These are phyloP conservation scores for Pseudomyrmex sp. DNA, from an alignment of 1,140 invertebrate species.

Conservation along the genomic window DNA sequence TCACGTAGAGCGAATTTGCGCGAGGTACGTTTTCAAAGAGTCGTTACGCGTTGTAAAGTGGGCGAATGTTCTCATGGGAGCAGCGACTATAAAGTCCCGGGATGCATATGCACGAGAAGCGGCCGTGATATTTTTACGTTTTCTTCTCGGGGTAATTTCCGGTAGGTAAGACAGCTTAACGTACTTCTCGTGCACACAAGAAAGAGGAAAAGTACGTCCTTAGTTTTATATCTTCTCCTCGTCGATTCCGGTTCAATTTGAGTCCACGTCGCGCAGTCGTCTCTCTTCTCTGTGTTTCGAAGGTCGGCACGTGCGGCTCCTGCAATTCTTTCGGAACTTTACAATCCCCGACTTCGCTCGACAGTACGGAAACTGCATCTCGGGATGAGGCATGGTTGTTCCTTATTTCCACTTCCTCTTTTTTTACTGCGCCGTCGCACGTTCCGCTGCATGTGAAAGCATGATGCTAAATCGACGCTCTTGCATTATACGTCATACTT, in stretches of 20 bases:
- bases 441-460: conserved; percentile 30
- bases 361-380: conserved; percentile 22
- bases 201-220: background rate
- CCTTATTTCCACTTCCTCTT: background rate
- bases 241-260: conserved; percentile 38
- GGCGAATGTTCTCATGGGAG: background rate
- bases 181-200: conserved; percentile 1
- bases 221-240: conserved; percentile 21
- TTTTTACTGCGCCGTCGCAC: conserved; percentile 41
- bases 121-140: conserved; percentile 62
- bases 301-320: conserved; percentile 36
- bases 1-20: conserved; percentile 39
- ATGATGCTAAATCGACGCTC: conserved; percentile 54
- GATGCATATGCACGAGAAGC: conserved; percentile 62
- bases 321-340: conserved; percentile 53
- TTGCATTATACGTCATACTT: conserved; percentile 21
- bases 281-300: background rate
- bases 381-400: conserved; percentile 33
- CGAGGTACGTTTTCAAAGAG: conserved; percentile 27
- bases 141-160: conserved; percentile 65
- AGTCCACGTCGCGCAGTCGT: background rate
- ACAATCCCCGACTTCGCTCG: conserved; percentile 34
- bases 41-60: conserved; percentile 57
- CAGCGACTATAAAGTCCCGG: conserved; percentile 35
- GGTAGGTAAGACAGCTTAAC: conserved; percentile 30